Evolutionary conservation across 2,797 vertebrate genomes (phyloP).

Genomic region (Tinamus major): DNA sequence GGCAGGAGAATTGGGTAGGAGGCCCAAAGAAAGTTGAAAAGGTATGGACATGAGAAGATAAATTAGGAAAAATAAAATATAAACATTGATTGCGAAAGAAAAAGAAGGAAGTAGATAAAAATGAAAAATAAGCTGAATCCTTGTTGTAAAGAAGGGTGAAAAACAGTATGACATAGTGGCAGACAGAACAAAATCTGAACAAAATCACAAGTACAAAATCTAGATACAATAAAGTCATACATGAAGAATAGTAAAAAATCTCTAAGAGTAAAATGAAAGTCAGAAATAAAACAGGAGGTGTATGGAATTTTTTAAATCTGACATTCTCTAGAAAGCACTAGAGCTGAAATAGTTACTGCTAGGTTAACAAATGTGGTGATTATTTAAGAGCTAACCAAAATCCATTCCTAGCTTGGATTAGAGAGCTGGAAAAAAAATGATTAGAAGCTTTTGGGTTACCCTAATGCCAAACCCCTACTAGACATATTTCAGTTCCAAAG

Average conservation of each 20-base stretch:
- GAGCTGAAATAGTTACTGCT: neutral
- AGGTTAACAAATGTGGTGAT: neutral
- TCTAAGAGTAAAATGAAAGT: neutral
- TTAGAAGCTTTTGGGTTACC: neutral
- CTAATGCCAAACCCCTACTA: neutral
- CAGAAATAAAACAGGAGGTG: neutral
- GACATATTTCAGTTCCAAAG: neutral
- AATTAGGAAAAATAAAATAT: neutral
- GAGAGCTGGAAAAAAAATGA: neutral
- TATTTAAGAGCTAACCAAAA: neutral
- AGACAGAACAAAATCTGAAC: neutral
- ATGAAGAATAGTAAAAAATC: neutral
- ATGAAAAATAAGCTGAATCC: neutral
- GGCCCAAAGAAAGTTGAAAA: neutral
- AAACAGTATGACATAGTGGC: neutral
- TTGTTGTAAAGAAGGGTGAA: neutral
- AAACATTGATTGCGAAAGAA: neutral
- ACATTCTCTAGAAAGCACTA: neutral
- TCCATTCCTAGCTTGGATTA: neutral
- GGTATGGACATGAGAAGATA: neutral
- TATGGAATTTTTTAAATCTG: neutral
- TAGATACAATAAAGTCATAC: neutral
- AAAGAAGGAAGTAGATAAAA: neutral
- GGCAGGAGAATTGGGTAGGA: neutral
- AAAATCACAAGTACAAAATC: neutral